Percentiles rank a stretch among this genome's conserved stretches.
Conservation (phyloP, 2,797 vertebrate genomes). For the Glossophaga mutica region DNA sequence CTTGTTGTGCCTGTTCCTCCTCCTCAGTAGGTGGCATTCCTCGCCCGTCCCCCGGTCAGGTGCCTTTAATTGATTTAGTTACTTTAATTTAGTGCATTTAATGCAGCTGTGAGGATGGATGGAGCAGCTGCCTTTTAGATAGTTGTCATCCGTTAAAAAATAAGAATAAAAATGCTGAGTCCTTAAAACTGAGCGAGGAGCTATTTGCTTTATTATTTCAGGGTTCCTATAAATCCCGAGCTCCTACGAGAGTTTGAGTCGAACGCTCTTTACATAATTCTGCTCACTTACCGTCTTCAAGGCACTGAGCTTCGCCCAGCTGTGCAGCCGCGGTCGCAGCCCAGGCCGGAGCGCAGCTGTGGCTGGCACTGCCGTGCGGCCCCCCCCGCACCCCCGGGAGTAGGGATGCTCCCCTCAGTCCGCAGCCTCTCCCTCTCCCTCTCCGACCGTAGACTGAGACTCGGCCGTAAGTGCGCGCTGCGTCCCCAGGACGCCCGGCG, state of each 20-base stretch:
- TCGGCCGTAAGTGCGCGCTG: fast-evolving
- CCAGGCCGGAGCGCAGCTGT: too few relatives aligned
- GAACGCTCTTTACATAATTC: background rate
- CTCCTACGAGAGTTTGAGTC: background rate
- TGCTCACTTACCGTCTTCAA: background rate
- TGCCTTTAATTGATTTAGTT: background rate
- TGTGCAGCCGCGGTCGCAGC: background rate
- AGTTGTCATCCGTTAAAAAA: background rate
- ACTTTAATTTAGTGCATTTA: background rate
- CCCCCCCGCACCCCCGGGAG: too few relatives aligned
- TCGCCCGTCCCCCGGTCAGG: background rate
- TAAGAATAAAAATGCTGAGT: background rate
- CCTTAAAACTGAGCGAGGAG: background rate
- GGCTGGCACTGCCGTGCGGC: too few relatives aligned
- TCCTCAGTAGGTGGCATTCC: background rate
- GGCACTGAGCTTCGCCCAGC: background rate
- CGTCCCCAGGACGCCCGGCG: fast-evolving
- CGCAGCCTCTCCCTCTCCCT: too few relatives aligned
- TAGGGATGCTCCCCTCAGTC: too few relatives aligned
- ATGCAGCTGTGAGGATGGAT: background rate
- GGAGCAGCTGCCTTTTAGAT: background rate
- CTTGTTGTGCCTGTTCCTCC: background rate
- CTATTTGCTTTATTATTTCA: background rate
- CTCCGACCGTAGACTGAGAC: background rate
- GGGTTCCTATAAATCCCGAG: background rate